Evolutionary conservation across 1,140 invertebrate genomes (phyloP).

Genomic region (Drosophila tsacasi): DNA sequence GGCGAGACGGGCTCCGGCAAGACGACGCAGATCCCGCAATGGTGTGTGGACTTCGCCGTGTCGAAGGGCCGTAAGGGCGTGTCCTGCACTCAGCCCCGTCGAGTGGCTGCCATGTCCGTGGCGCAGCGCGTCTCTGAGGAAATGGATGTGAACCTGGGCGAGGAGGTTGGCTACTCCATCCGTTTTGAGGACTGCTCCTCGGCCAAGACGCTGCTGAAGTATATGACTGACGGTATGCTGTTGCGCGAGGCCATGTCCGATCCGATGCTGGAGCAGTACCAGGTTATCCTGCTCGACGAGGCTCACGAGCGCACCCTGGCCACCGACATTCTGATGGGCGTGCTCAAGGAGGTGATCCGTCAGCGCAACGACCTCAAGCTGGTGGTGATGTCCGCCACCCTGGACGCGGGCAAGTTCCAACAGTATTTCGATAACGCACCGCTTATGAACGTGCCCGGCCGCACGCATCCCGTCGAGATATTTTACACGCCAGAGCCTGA

Average conservation of each 20-base stretch:
- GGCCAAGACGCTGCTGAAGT: constrained; percentile 95
- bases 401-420: constrained; percentile 99
- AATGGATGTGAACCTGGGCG: constrained; percentile 98
- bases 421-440: constrained; percentile 99
- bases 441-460: constrained; percentile 98
- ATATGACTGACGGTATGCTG: constrained; percentile 99
- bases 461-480: constrained; percentile 97
- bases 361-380: constrained; percentile 97
- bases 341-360: constrained; percentile 98
- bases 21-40: constrained; percentile 97
- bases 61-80: constrained; percentile 92
- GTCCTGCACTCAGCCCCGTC: constrained; percentile 98
- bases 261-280: constrained; percentile 98
- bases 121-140: constrained; percentile 99
- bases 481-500: constrained; percentile 99
- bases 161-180: constrained; percentile 99
- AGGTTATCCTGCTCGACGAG: constrained; percentile 98
- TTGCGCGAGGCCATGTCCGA: constrained; percentile 99
- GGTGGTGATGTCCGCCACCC: constrained; percentile 99
- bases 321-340: constrained; percentile 99
- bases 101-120: constrained; percentile 99
- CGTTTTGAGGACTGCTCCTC: constrained; percentile 99
- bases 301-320: constrained; percentile 99
- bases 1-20: constrained; percentile 97
- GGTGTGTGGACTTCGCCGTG: constrained; percentile 96